Conservation (phyloP, 1,140 invertebrate species). For the Eurosta solidaginis region DNA sequence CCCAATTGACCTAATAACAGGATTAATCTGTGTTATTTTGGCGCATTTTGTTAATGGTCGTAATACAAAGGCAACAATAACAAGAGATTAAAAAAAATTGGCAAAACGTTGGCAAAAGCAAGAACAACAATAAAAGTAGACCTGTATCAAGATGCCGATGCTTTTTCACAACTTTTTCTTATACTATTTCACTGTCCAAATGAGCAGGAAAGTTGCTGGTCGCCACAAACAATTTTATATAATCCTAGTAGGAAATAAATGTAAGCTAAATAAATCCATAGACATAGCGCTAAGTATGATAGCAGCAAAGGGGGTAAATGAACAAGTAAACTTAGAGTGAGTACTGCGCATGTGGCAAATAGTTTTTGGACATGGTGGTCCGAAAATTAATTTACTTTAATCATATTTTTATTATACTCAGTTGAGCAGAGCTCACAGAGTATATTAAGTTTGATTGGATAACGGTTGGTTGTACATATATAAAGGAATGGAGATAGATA, state of each 20-base stretch:
- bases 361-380: too few relatives aligned
- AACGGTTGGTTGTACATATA: too few relatives aligned
- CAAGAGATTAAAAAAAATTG: neutral
- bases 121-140: neutral
- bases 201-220: neutral
- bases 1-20: conserved; percentile 23
- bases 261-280: conserved; percentile 8
- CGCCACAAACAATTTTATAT: neutral
- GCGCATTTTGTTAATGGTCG: conserved; percentile 18
- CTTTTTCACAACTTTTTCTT: neutral
- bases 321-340: too few relatives aligned
- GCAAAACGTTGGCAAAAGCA: neutral
- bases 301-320: neutral
- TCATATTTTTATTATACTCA: too few relatives aligned
- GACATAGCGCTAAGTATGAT: neutral
- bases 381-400: too few relatives aligned
- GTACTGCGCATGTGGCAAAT: too few relatives aligned
- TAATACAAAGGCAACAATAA: neutral
- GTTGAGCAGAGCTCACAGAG: too few relatives aligned
- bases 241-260: conserved; percentile 9
- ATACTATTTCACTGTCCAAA: neutral
- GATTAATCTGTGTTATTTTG: conserved; percentile 27
- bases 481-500: too few relatives aligned
- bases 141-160: conserved; percentile 14
- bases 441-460: too few relatives aligned